Base-by-base conservation (phyloP, 2,797 vertebrate genomes). In the Microchirus variegatus region DNA sequence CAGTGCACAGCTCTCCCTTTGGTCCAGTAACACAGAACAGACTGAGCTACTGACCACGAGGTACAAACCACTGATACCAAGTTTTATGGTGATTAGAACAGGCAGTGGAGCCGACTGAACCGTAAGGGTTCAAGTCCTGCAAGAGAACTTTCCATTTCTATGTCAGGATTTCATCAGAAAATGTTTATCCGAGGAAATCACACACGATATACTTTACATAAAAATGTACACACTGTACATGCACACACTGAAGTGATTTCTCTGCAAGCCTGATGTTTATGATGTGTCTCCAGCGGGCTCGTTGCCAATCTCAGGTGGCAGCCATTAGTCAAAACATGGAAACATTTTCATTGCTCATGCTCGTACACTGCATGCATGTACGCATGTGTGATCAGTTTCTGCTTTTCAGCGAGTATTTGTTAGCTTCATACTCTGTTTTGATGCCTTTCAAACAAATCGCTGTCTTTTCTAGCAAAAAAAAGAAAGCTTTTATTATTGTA, bases 211-310 rank as follows among this genome's bases (percentile, higher is more conserved):
- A 31, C 15, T 15, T 11, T 41, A 26, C 53, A 54, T 12, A 16
- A 15, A 40, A 45, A 50, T 71, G 67, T 56, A 22, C 49, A 56
- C 74, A 70, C 49, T 71, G 67, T 56, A 31, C 49, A 56, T 66
- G 66, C 50, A 58, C 74, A 70, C 61, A 37, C 16, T 45, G 56
- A 62, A 64, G 48, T 51, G 12, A 72, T 67, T 65, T 62, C 15
- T 51, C 18, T 36, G 40, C 31, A 31, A 31, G 31, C 31, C 54
- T 17, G 15, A 4, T 40, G 31, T 37, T 15, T 57, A 37, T 72
- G 14, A 71, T 78, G 57, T 47, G 36, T 56, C 50, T 78, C 62
- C 65, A 72, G 36, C 26, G 73, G 66, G 59, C 38, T 70, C 17
- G n/a, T 17, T 57, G 53, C 16, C 26, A 12, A 8, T 2, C 8